Evolutionary conservation across 2,888 invertebrate species (phyloP).

Genomic region (Orthonevra nobilis): DNA sequence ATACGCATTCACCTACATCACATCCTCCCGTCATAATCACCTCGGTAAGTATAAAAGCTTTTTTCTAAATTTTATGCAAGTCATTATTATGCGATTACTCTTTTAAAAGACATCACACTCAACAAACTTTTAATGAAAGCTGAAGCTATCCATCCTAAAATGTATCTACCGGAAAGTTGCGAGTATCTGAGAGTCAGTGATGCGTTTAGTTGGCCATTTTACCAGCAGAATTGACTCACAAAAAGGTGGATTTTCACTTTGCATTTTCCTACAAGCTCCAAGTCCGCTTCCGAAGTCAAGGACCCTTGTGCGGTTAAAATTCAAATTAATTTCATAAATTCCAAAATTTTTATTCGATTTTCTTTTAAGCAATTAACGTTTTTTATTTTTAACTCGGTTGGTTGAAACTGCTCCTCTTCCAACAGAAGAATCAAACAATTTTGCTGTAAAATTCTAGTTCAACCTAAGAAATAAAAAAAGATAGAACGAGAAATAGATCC

Average conservation of each 20-base stretch:
- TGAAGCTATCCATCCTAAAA: neutral
- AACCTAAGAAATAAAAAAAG: too few relatives aligned
- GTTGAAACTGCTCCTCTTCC: too few relatives aligned
- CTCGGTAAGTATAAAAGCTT: slow-evolving; percentile 15
- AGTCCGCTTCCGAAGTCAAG: too few relatives aligned
- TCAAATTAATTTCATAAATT: neutral
- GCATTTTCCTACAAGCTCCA: too few relatives aligned
- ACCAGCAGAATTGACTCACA: neutral
- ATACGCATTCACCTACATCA: slow-evolving; percentile 11
- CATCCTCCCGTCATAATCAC: slow-evolving; percentile 18
- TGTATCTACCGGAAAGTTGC: neutral
- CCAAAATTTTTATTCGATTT: too few relatives aligned
- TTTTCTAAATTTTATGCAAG: slow-evolving; percentile 5
- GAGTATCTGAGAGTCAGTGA: slow-evolving; percentile 1
- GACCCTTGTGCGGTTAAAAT: neutral
- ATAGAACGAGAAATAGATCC: too few relatives aligned
- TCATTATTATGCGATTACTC: neutral
- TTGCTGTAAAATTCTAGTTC: too few relatives aligned
- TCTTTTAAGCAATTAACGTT: too few relatives aligned
- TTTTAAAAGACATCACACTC: neutral
- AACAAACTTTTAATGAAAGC: slow-evolving; percentile 1
- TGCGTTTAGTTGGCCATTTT: slow-evolving; percentile 18
- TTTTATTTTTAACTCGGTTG: too few relatives aligned
- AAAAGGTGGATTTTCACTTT: too few relatives aligned
- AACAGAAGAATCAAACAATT: too few relatives aligned